Conservation (phyloP, 2,888 invertebrate species). For the Dioctria linearis region DNA sequence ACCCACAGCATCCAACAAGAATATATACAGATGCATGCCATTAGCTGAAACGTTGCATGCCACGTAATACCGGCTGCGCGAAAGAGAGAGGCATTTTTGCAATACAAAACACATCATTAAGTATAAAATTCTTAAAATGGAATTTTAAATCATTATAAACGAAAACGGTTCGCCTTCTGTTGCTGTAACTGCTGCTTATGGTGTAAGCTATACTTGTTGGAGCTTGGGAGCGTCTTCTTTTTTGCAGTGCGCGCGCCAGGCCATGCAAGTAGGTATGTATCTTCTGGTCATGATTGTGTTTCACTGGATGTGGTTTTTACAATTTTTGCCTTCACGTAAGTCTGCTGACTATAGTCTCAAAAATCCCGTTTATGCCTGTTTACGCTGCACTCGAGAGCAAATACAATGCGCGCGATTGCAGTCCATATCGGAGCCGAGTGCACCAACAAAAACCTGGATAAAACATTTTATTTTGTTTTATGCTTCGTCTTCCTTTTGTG, state of each 20-base stretch:
- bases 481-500: constrained; percentile 35
- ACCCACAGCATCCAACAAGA: background rate
- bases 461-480: constrained; percentile 33
- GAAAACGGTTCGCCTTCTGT: constrained; percentile 50
- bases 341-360: constrained; percentile 34
- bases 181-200: constrained; percentile 22
- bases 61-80: background rate
- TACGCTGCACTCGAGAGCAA: constrained; percentile 31
- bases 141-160: constrained; percentile 70
- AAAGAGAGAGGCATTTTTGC: constrained; percentile 51
- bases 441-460: background rate
- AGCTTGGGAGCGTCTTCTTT: constrained; percentile 15
- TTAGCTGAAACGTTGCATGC: constrained; percentile 3
- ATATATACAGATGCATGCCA: constrained; percentile 29
- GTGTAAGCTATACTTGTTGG: background rate
- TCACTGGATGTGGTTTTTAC: constrained; percentile 15
- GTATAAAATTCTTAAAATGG: constrained; percentile 72
- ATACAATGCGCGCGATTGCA: background rate
- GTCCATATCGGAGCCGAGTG: background rate
- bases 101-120: constrained; percentile 71
- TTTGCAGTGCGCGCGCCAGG: constrained; percentile 2
- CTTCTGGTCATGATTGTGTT: constrained; percentile 27
- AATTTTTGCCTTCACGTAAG: constrained; percentile 43
- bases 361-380: constrained; percentile 46
- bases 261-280: constrained; percentile 4